These are phyloP conservation scores for Heliconius melpomene DNA, from an alignment of 1,140 invertebrate genomes.

Conservation along the genomic window DNA sequence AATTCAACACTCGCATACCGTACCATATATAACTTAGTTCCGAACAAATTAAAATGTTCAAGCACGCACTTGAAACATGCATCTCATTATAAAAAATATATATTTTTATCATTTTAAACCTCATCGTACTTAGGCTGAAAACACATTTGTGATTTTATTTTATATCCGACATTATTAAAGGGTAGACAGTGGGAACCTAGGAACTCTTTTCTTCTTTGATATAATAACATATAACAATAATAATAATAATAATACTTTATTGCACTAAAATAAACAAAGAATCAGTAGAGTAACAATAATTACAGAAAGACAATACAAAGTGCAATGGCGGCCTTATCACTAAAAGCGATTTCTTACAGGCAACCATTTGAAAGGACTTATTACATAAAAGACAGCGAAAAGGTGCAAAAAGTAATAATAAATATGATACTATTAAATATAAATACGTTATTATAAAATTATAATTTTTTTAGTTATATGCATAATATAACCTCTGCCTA, in stretches of 20 bases:
- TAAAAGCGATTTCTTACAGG: too few relatives aligned
- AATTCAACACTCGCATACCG: background rate
- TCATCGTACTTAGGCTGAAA: background rate
- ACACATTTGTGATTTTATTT: background rate
- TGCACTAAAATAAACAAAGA: too few relatives aligned
- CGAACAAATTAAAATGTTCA: constrained; percentile 1
- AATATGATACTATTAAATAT: too few relatives aligned
- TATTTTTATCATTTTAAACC: background rate
- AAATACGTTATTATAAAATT: background rate
- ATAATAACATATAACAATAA: background rate
- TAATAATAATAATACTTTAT: too few relatives aligned
- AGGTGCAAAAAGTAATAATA: too few relatives aligned
- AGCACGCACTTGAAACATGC: constrained; percentile 8
- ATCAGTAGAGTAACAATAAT: too few relatives aligned
- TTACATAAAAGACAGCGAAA: too few relatives aligned
- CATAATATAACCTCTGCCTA: too few relatives aligned
- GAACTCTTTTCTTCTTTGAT: background rate
- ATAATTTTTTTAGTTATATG: background rate
- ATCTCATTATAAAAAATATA: constrained; percentile 10
- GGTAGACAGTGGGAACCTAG: too few relatives aligned
- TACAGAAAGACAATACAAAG: too few relatives aligned
- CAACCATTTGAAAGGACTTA: too few relatives aligned
- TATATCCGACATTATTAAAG: background rate
- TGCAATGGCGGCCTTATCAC: too few relatives aligned
- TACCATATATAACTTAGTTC: constrained; percentile 2